Evolutionary conservation across 2,797 vertebrate genomes (phyloP), one percentile per base, ranked within the genome.

Genomic region (Phalanger gymnotis): DNA sequence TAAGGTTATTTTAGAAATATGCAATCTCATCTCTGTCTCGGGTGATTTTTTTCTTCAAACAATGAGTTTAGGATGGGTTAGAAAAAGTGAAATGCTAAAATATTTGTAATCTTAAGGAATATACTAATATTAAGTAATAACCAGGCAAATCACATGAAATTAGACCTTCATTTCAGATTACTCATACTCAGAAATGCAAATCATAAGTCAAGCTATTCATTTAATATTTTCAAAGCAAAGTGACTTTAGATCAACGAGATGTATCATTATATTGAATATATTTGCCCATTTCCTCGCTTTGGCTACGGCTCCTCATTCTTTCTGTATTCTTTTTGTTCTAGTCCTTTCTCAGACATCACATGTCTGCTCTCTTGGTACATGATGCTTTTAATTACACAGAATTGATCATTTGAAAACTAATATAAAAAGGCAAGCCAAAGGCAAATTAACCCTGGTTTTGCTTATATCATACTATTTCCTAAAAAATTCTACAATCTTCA

Each of bases 1-100:
- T 92, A 92, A 66, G 87, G 56, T 96, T 95, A 97, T 94, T 96
- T 97, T 93, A 95, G n/a, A 95, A 89, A 96, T 73, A 92, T 93
- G 73, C 14, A 89, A 40, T 90, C 58, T 0, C 3, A 53, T 96
- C 94, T 95, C 34, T 92, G 93, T 90, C 96, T 95, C 94, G 96
- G 95, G 92, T 34, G 93, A 93, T 91, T 96, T 94, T 92, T 28
- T 96, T 19, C 16, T 81, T 40, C n/a, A 81, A 40, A 81, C 19
- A 93, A 90, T 93, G 95, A 16, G 90, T 30, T 73, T 47, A 40
- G n/a, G 6, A 40, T 73, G n/a, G 19, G 28, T 52, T 57, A 54
- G 89, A 97, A 96, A 97, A 53, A 34, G 92, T n/a, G 16, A 91
- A 92, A 40, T 90, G 61, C n/a, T 25, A 94, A 40, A 53, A 87